Evolutionary conservation across 92 coral and sea anemone species (phyloP).

Genomic region (Plumapathes pennacea): DNA sequence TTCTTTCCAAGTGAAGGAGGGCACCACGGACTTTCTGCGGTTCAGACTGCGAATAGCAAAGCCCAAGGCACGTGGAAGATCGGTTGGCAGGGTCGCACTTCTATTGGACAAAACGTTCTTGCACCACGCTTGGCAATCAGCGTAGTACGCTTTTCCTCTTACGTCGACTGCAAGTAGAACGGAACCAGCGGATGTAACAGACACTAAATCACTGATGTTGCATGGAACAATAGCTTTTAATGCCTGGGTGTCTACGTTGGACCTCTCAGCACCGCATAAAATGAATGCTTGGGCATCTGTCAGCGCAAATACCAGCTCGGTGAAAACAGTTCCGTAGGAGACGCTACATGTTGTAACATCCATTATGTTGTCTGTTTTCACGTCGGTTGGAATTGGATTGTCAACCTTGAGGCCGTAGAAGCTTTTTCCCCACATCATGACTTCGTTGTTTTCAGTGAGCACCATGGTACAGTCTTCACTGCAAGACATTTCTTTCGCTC

Average conservation of each 20-base stretch:
- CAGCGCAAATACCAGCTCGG: constrained; percentile 54
- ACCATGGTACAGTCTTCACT: constrained; percentile 66
- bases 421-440: constrained; percentile 63
- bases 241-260: constrained; percentile 24
- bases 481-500: constrained; percentile 49
- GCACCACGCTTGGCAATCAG: constrained; percentile 28
- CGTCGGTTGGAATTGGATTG: constrained; percentile 45
- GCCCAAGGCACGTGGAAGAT: constrained; percentile 4
- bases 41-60: neutral
- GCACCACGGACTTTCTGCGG: neutral
- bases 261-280: constrained; percentile 41
- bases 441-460: constrained; percentile 32
- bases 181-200: constrained; percentile 30
- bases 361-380: constrained; percentile 1
- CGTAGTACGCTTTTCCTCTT: constrained; percentile 16
- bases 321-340: constrained; percentile 1
- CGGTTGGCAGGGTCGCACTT: neutral
- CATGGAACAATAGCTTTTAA: constrained; percentile 4
- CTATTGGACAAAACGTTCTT: neutral
- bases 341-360: constrained; percentile 58
- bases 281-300: constrained; percentile 24
- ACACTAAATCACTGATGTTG: constrained; percentile 11
- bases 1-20: neutral
- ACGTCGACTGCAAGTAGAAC: constrained; percentile 27
- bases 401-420: constrained; percentile 40